Conservation (phyloP, 92 coral and sea anemone species). For the Porites evermanni region DNA sequence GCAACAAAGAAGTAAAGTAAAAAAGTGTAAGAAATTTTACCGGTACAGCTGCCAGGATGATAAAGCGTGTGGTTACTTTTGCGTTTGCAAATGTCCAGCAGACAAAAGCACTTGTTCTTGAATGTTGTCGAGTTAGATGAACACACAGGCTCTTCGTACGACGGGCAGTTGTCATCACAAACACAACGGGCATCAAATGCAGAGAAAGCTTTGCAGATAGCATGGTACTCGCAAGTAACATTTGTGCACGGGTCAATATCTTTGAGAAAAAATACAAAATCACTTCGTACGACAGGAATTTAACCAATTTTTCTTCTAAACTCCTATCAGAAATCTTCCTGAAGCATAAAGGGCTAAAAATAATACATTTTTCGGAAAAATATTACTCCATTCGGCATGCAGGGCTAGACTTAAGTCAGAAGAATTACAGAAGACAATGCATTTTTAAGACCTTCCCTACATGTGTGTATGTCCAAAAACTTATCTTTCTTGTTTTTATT, state of each 20-base stretch:
- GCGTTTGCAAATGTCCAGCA: constrained; percentile 48
- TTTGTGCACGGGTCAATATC: constrained; percentile 69
- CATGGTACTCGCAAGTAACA: constrained; percentile 60
- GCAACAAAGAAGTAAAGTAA: no score
- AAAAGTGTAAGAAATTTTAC: not conserved
- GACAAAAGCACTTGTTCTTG: constrained; percentile 60
- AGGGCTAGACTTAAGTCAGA: no score
- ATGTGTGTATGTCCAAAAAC: no score
- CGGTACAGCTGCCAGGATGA: constrained; percentile 69
- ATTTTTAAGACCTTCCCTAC: no score
- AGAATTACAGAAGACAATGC: no score
- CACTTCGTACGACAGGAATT: no score
- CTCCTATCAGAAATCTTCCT: no score
- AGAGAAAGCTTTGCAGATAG: constrained; percentile 53
- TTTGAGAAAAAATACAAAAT: not conserved
- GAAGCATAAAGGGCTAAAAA: no score
- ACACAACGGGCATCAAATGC: constrained; percentile 64
- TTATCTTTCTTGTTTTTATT: no score
- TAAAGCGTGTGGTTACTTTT: constrained; percentile 58
- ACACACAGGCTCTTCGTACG: constrained; percentile 66
- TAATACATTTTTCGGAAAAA: no score
- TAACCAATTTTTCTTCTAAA: not conserved
- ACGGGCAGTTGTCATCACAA: constrained; percentile 58
- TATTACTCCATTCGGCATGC: no score
- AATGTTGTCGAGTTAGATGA: constrained; percentile 66